Base-by-base conservation (phyloP, 2,888 invertebrate genomes). In the Halictus ligatus region DNA sequence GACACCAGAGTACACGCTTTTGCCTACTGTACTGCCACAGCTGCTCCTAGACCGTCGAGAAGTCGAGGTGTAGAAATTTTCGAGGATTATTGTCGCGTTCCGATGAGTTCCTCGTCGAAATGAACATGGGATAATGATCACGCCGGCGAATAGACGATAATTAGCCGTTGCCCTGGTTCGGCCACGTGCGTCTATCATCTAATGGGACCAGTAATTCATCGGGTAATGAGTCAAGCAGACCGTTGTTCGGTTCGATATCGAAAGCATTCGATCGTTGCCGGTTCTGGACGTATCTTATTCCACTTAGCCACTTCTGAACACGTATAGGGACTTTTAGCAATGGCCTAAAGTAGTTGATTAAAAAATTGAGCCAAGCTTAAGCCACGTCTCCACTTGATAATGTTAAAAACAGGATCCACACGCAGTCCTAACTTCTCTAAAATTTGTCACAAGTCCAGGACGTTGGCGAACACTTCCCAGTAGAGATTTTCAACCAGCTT, bases 111-210 rank as follows among this genome's bases (percentile, higher is more conserved):
- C 64, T 64, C 64, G 3, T 64, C 64, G 64, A 64, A 18, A 18
- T 3, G 25, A 18, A 18, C 29, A 64, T 21, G 40, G 35, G 60
- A 72, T 54, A 78, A 84, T 64, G 43, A 78, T 71, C 18, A 29
- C 72, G 78, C 35, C 21, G 25, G 13, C 71, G 71, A 75, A 78
- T 64, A 64, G 71, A 75, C 35, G 75, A 15, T 83, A 83, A 85
- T 85, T 85, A 83, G n/a, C 64, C 29, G 54, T 83, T 83, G 84
- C 54, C 84, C 79, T 79, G 69, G 73, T 83, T 85, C 60, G 58
- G 35, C 3, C 78, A 80, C 79, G 85, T 48, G 84, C 72, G 75
- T 43, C 73, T 43, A 35, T n/a, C 72, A 40, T 58, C n/a, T 58
- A 83, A 85, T 46, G 78, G 67, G 67, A 46, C 48, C 72, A 75